phyloP scores from a whole-genome alignment of 2,888 invertebrate genomes.

The Ganaspis brasiliensis region DNA sequence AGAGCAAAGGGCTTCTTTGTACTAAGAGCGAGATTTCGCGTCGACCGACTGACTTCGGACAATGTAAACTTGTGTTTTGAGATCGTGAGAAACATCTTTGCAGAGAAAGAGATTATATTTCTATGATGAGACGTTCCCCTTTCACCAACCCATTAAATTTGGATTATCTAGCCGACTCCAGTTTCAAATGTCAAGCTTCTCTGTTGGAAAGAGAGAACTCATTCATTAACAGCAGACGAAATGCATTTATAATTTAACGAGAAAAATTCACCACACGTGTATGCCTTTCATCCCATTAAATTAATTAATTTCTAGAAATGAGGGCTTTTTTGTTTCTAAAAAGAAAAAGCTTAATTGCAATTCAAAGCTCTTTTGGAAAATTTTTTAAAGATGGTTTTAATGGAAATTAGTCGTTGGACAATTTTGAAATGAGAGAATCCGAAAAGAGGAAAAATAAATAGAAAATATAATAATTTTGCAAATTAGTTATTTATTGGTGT shows the following conservation, averaged over 20 bases:
- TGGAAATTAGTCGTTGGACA: too few species aligned
- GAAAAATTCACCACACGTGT: not conserved
- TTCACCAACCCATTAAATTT: constrained; percentile 36
- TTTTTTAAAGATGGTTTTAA: too few species aligned
- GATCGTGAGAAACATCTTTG: constrained; percentile 36
- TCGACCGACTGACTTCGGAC: constrained; percentile 52
- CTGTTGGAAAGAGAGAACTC: not conserved
- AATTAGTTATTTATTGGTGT: too few species aligned
- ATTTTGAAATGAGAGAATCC: too few species aligned
- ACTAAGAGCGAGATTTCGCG: constrained; percentile 52
- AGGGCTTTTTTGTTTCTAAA: not conserved
- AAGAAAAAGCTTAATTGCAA: not conserved
- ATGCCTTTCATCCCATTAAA: not conserved
- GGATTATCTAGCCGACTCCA: constrained; percentile 17
- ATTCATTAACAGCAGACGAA: constrained; percentile 11
- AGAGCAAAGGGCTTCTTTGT: constrained; percentile 60
- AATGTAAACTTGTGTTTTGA: constrained; percentile 49
- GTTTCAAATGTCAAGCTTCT: constrained; percentile 24
- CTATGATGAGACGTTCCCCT: constrained; percentile 22
- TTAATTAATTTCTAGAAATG: not conserved
- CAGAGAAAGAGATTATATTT: constrained; percentile 8
- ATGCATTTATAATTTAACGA: constrained; percentile 15
- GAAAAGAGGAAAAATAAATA: too few species aligned
- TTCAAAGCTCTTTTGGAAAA: not conserved
- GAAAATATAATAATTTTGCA: too few species aligned